Base-by-base conservation (phyloP, 2,888 invertebrate species). In the Odontocolon sp. region DNA sequence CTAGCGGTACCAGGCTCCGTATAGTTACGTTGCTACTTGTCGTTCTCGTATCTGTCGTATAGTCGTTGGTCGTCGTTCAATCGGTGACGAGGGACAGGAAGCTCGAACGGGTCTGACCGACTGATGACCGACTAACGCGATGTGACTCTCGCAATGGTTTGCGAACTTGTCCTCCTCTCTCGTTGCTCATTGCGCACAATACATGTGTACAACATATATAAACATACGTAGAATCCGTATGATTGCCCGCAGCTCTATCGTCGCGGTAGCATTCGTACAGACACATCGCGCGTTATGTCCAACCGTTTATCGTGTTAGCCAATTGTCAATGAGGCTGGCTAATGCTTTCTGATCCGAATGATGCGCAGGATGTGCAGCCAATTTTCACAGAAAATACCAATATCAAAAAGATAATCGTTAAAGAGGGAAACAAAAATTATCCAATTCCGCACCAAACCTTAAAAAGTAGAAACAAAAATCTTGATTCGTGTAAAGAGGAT, bases 1-100 rank as follows among this genome's bases (percentile, higher is more conserved):
- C 85, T 85, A 86, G 81, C 77, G 68, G 86, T 85, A 80, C 85
- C 86, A 86, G 85, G 79, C 86, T 31, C 61, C 59, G 68, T 45
- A 38, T 16, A n/a, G n/a, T n/a, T 71, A 31, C 59, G 66, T 61
- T 18, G 11, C 28, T 14, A 33, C n/a, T 36, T 5, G 18, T 56
- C 18, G 21, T 33, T 21, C n/a, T 36, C 33, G n/a, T n/a, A 40
- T 42, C n/a, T 14, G 9, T 26, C 14, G 57, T 57, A 28, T 16
- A 23, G 42, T 16, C 11, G 31, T 18, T 42, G 57, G 40, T 73
- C 26, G 57, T 67, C 66, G 67, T 54, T 71, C 36, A 42, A 31
- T 42, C 73, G 54, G 18, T 61, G 54, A 47, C 63, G 63, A 67
- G 52, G 42, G 57, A 59, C 73, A 61, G 73, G 67, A 73, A 73